These are phyloP conservation scores for Drosophila histrio DNA, from an alignment of 2,888 invertebrate genomes.

Conservation along the genomic window DNA sequence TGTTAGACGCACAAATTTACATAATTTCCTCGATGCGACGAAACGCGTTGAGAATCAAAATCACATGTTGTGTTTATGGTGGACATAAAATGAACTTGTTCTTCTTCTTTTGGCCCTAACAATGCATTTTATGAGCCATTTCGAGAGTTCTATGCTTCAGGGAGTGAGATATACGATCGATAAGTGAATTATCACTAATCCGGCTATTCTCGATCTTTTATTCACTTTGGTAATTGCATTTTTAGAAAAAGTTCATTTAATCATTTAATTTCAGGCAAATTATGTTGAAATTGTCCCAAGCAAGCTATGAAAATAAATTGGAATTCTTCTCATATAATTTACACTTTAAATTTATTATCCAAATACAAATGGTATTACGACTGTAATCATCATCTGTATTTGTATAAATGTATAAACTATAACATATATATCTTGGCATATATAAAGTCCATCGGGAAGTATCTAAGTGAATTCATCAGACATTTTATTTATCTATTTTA, in stretches of 20 bases:
- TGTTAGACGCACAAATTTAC: constrained; percentile 61
- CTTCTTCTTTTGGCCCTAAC: constrained; percentile 27
- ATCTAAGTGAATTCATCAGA: too few species aligned
- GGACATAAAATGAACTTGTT: constrained; percentile 59
- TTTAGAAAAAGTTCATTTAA: not conserved
- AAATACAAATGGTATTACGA: too few species aligned
- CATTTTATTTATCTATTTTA: too few species aligned
- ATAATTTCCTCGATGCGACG: constrained; percentile 61
- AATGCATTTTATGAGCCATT: constrained; percentile 49
- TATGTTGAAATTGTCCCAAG: not conserved
- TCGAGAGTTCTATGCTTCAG: not conserved
- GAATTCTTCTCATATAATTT: not conserved
- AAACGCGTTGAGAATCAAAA: constrained; percentile 47
- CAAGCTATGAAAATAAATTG: not conserved
- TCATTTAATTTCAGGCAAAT: not conserved
- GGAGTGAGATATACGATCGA: constrained; percentile 3
- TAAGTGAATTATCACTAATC: constrained; percentile 35
- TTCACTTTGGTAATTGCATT: constrained; percentile 5
- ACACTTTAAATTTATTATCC: not conserved
- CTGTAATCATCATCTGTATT: too few species aligned
- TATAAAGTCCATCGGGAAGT: too few species aligned
- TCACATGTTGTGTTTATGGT: constrained; percentile 67
- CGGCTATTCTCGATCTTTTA: not conserved
- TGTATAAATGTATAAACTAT: too few species aligned
- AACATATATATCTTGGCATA: too few species aligned